Evolutionary conservation across 2,797 vertebrate species (phyloP), one percentile per base, ranked within the genome.

Genomic region (Phoebastria nigripes): DNA sequence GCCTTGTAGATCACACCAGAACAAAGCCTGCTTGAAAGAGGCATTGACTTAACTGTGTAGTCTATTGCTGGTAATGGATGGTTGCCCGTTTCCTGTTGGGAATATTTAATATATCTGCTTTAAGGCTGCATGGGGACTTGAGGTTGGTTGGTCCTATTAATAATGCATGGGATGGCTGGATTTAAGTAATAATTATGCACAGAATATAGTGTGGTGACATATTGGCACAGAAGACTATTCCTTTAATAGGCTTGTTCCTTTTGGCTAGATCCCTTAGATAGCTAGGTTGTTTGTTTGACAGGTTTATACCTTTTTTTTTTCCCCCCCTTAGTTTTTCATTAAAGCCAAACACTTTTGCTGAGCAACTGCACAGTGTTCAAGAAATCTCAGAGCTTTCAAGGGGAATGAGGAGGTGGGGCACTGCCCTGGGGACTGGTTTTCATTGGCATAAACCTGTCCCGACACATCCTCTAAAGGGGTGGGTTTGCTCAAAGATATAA

Each of bases 161-260:
- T 96, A 97, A 97, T 95, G 96, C 91, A 96, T 95, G 24, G 84
- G 21, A 89, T 91, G 89, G 54, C 82, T 94, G 69, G 70, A 82
- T 96, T 95, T 90, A 92, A 94, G 95, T 83, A 94, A 96, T 96
- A 93, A 90, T 95, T 96, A 96, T 97, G 84, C 82, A 76, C 25
- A 62, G 59, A 79, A 46, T 86, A 96, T 83, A 81, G 89, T 72
- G 66, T 84, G 86, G 92, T 96, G 97, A 93, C 93, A 92, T 91
- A 96, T 82, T 88, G 93, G 62, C 88, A 89, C 93, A 96, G 94
- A 91, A 94, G 95, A 86, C 0, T 2, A 83, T 94, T 95, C 82
- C 76, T 97, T 95, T 93, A 96, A 94, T 93, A 91, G 84, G 89
- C 65, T 94, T 93, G 70, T 90, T 97, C 87, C 76, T 97, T 96